These are phyloP conservation scores for Leptopilina syphax DNA, from an alignment of 2,888 invertebrate genomes.

Conservation along the genomic window DNA sequence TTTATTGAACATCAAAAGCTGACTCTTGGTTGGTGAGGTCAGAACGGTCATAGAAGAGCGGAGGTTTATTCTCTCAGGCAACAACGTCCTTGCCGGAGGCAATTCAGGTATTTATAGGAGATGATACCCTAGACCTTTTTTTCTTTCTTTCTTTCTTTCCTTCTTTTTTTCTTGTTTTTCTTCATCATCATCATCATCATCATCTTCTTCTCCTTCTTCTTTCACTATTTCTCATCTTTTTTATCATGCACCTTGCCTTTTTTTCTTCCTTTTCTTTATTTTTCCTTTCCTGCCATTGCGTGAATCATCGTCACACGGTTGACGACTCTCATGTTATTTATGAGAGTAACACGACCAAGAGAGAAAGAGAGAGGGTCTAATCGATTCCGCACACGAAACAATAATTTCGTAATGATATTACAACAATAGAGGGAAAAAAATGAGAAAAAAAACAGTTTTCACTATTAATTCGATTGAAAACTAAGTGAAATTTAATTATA, in stretches of 20 bases:
- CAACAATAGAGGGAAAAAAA: too few species aligned
- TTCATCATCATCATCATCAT: slow-evolving; percentile 43
- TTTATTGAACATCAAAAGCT: slow-evolving; percentile 28
- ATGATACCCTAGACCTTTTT: slow-evolving; percentile 71
- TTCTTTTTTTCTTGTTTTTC: slow-evolving; percentile 49
- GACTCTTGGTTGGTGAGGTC: slow-evolving; percentile 48
- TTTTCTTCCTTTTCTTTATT: background rate
- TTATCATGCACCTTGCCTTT: slow-evolving; percentile 50
- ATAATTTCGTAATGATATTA: slow-evolving; percentile 16
- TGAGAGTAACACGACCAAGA: slow-evolving; percentile 42
- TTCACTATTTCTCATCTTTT: slow-evolving; percentile 49
- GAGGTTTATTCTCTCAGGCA: slow-evolving; percentile 54
- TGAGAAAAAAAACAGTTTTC: too few species aligned
- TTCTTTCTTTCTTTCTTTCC: slow-evolving; percentile 45
- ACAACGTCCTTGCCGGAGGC: slow-evolving; percentile 75
- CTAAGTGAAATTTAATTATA: too few species aligned
- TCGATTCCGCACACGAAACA: slow-evolving; percentile 36
- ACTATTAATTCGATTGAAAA: too few species aligned
- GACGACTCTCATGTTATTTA: slow-evolving; percentile 58
- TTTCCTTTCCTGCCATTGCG: slow-evolving; percentile 52
- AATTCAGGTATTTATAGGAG: slow-evolving; percentile 74
- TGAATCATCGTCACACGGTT: slow-evolving; percentile 65
- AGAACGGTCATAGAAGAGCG: slow-evolving; percentile 53
- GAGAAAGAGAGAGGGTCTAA: background rate
- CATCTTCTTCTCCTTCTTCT: slow-evolving; percentile 50